A percentile compares a stretch with the other conserved stretches of the same genome.
Conservation (phyloP, 2,888 invertebrate species). For the Brenthis daphne region DNA sequence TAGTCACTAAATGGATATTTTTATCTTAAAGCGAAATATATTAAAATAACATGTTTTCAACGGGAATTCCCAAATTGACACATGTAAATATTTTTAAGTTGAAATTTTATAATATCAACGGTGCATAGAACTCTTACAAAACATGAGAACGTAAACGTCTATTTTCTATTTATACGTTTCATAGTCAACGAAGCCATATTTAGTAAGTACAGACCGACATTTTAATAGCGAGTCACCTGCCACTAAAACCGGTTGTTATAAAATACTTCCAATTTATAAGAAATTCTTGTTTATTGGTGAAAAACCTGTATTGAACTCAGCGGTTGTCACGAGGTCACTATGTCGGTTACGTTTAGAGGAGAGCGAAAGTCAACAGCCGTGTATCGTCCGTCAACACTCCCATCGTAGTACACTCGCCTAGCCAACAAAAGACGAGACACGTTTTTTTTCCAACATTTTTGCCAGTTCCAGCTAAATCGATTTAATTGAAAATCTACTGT, state of each 20-base stretch:
- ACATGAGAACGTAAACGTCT: conserved; percentile 16
- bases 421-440: background rate
- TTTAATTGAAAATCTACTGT: conserved; percentile 5
- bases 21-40: too few species aligned
- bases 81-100: too few species aligned
- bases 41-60: too few species aligned
- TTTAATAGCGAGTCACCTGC: conserved; percentile 38
- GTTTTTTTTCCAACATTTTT: background rate
- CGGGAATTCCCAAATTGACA: too few species aligned
- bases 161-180: conserved; percentile 34
- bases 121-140: conserved; percentile 32
- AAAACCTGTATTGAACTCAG: conserved; percentile 27
- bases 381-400: background rate
- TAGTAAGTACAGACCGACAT: conserved; percentile 25
- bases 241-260: conserved; percentile 38
- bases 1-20: too few species aligned
- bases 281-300: conserved; percentile 29
- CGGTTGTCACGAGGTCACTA: conserved; percentile 38
- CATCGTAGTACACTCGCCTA: conserved; percentile 1
- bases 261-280: conserved; percentile 36
- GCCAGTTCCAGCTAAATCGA: background rate
- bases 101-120: background rate
- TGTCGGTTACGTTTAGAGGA: conserved; percentile 36
- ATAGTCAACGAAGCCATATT: conserved; percentile 36
- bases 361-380: conserved; percentile 36